phyloP scores from a whole-genome alignment of 2,797 vertebrate species.

The Coreius guichenoti region DNA sequence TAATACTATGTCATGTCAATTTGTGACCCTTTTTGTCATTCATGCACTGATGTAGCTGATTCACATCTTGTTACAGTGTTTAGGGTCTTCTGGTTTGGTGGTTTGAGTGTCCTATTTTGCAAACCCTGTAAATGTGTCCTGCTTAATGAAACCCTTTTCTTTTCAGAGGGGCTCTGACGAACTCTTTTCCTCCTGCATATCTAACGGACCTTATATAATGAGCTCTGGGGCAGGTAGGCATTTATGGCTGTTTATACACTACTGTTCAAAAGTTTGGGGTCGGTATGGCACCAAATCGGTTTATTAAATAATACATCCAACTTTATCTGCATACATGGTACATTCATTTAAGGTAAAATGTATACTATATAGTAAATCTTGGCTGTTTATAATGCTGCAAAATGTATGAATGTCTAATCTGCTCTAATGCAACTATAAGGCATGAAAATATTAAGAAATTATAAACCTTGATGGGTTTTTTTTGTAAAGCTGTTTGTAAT shows the following conservation, averaged over 20 bases:
- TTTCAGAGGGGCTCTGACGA: slow-evolving; percentile 98
- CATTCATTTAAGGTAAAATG: too few species aligned
- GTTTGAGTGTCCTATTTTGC: background rate
- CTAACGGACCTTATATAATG: slow-evolving; percentile 99
- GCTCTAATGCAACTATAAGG: background rate
- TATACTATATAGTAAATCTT: background rate
- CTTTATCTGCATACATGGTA: background rate
- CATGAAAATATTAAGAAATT: background rate
- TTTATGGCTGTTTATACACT: background rate
- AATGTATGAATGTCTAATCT: background rate
- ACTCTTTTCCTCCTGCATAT: slow-evolving; percentile 96
- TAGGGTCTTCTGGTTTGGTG: background rate
- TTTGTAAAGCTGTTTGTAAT: too few species aligned
- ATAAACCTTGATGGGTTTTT: too few species aligned
- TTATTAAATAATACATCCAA: background rate
- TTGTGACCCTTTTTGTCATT: background rate
- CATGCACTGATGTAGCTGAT: background rate
- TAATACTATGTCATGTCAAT: background rate
- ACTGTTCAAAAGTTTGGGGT: background rate
- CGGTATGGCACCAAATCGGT: background rate
- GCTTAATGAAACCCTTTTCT: slow-evolving; percentile 37
- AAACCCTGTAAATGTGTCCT: background rate
- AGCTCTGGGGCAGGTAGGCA: slow-evolving; percentile 84
- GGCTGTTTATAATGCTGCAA: background rate
- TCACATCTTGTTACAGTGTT: background rate